These are phyloP conservation scores for Drosophila rellima DNA, from an alignment of 2,888 invertebrate genomes.

Conservation along the genomic window DNA sequence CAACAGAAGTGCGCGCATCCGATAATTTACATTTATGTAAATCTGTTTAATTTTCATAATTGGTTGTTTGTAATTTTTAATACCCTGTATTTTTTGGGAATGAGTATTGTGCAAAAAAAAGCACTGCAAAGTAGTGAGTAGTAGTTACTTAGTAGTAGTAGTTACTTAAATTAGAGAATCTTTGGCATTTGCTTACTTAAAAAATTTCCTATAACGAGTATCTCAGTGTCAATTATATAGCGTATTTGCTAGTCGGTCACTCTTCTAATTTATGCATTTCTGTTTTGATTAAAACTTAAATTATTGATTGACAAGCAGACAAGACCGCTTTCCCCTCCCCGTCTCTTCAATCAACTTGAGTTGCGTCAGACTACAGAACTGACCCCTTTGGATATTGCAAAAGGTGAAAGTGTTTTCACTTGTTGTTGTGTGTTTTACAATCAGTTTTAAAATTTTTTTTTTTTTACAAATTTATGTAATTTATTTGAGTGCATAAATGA, in stretches of 20 bases:
- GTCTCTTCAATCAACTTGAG: conserved; percentile 11
- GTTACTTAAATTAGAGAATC: too few species aligned
- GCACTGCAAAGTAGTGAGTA: background rate
- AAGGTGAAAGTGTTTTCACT: conserved; percentile 69
- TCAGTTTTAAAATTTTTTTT: conserved; percentile 51
- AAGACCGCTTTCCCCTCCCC: conserved; percentile 3
- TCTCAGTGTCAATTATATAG: background rate
- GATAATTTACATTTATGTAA: background rate
- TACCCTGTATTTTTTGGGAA: background rate
- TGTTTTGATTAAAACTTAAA: conserved; percentile 35
- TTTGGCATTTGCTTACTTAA: too few species aligned
- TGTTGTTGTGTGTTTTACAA: conserved; percentile 30
- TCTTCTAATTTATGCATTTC: background rate
- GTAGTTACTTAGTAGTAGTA: too few species aligned
- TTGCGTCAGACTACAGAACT: conserved; percentile 1
- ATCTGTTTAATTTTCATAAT: conserved; percentile 1
- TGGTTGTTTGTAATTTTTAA: background rate
- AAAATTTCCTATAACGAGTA: background rate
- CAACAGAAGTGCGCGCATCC: conserved; percentile 1
- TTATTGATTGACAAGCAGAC: conserved; percentile 59
- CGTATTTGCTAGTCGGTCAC: background rate
- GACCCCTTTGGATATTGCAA: conserved; percentile 29
- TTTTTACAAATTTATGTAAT: conserved; percentile 39
- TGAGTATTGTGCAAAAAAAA: background rate
- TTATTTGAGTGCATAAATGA: conserved; percentile 45